Evolutionary conservation across 2,113 vertebrate species (phyloP).

Genomic region (Tor tambroides): DNA sequence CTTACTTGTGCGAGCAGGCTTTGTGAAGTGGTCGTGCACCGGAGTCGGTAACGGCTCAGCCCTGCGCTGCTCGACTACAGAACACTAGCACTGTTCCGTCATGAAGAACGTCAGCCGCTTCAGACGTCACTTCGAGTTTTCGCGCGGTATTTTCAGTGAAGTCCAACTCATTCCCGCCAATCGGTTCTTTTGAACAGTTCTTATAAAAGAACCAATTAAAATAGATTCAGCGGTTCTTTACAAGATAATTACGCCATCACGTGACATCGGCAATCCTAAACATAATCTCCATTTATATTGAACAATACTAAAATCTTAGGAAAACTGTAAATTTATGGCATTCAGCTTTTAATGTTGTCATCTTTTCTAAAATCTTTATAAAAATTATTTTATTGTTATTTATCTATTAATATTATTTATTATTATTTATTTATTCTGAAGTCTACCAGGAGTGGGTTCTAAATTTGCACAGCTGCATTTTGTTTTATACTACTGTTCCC

Average conservation of each 20-base stretch:
- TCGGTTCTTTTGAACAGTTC: not conserved
- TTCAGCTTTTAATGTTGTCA: no score
- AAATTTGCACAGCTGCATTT: no score
- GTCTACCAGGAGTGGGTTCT: no score
- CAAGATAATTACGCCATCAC: not conserved
- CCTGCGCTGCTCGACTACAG: conserved; percentile 63
- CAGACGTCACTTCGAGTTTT: conserved; percentile 58
- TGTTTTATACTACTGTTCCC: no score
- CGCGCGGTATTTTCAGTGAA: not conserved
- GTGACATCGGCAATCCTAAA: not conserved
- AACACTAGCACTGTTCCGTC: conserved; percentile 47
- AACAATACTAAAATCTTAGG: not conserved
- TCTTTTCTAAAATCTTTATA: no score
- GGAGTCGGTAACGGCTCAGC: conserved; percentile 26
- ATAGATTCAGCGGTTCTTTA: not conserved
- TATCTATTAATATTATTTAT: no score
- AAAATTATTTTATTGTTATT: no score
- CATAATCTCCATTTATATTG: not conserved
- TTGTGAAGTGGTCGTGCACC: not conserved
- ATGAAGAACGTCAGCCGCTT: not conserved
- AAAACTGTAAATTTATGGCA: no score
- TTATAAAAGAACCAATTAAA: not conserved
- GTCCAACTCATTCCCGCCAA: not conserved
- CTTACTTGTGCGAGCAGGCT: conserved; percentile 29
- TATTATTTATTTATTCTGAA: no score